phyloP scores from a whole-genome alignment of 2,797 vertebrate genomes.

The Pagetopsis macropterus region DNA sequence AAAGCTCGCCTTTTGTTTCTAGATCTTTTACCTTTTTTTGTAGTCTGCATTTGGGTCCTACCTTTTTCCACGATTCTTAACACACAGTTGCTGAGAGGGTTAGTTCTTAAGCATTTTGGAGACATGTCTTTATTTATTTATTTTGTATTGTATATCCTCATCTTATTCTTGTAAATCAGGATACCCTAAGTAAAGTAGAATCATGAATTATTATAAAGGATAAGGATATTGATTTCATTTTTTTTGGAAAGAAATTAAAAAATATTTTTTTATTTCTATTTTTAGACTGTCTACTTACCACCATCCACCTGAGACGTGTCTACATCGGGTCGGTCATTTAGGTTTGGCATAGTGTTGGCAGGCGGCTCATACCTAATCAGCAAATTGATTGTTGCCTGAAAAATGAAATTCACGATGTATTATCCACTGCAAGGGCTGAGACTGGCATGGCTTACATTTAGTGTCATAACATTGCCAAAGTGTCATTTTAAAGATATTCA shows the following conservation, averaged over 20 bases:
- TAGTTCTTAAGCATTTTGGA: neutral
- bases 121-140: too few relatives aligned
- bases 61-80: too few relatives aligned
- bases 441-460: neutral
- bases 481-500: conserved; percentile 69
- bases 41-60: too few relatives aligned
- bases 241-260: neutral
- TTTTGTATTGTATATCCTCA: too few relatives aligned
- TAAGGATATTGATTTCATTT: neutral
- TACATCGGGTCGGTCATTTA: conserved; percentile 62
- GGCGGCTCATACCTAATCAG: conserved; percentile 90
- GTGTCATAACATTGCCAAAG: neutral
- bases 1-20: too few relatives aligned
- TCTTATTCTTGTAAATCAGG: neutral
- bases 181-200: neutral
- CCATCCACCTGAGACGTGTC: conserved; percentile 58
- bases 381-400: conserved; percentile 91
- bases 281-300: conserved; percentile 55
- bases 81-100: neutral
- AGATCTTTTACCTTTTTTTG: too few relatives aligned
- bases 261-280: neutral
- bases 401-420: conserved; percentile 3
- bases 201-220: neutral
- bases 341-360: conserved; percentile 62
- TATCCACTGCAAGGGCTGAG: conserved; percentile 1